Percentiles rank a stretch among this genome's conserved stretches.
Evolutionary conservation across 2,888 invertebrate species (phyloP).

Genomic region (Chloroclysta siterata): DNA sequence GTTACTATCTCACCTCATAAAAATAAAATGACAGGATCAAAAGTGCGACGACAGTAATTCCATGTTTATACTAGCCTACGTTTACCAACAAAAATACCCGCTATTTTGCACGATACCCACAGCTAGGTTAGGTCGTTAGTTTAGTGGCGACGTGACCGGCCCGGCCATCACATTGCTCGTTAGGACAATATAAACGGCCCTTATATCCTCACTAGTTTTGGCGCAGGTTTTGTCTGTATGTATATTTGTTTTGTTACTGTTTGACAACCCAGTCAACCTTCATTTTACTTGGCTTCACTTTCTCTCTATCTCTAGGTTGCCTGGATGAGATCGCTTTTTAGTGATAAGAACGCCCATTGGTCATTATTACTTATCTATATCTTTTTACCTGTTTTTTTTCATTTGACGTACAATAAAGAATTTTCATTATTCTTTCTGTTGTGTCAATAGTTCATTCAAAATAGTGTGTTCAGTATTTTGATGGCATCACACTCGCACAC

Average conservation of each 20-base stretch:
- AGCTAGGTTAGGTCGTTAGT: conserved; percentile 30
- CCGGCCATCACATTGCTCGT: conserved; percentile 28
- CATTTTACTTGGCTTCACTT: no score
- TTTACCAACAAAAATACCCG: conserved; percentile 24
- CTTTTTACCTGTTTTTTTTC: no score
- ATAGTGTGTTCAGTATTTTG: no score
- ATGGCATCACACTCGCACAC: no score
- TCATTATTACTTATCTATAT: no score
- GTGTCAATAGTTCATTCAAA: no score
- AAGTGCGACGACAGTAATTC: conserved; percentile 15
- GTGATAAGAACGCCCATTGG: no score
- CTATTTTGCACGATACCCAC: conserved; percentile 21
- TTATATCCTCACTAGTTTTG: conserved; percentile 20
- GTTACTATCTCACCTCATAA: conserved; percentile 2
- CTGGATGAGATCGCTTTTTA: no score
- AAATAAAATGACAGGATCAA: conserved; percentile 9
- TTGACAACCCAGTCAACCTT: no score
- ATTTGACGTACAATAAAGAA: no score
- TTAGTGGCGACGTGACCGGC: conserved; percentile 33
- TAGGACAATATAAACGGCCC: conserved; percentile 31
- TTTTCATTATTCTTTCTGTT: no score
- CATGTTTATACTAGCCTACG: conserved; percentile 25
- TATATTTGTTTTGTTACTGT: not conserved
- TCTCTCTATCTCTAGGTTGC: no score
- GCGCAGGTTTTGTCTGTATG: conserved; percentile 11